phyloP scores from a whole-genome alignment of 2,888 invertebrate genomes.

The Glyphotaelius pellucidus region DNA sequence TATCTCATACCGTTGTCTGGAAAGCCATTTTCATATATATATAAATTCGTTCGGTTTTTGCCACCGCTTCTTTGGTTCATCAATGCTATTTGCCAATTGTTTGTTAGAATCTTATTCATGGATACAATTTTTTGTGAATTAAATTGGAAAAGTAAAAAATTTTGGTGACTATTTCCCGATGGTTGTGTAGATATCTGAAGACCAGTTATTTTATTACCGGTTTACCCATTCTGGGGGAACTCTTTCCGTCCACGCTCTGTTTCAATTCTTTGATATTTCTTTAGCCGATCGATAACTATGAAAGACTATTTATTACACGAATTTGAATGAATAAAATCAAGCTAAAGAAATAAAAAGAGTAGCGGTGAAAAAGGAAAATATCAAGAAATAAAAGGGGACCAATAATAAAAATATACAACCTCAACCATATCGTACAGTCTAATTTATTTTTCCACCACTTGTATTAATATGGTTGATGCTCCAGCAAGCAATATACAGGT shows the following conservation, averaged over 20 bases:
- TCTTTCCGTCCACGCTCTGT: not conserved
- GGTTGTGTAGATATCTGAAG: not conserved
- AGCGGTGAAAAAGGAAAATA: constrained; percentile 27
- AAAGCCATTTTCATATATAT: constrained; percentile 55
- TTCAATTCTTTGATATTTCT: constrained; percentile 21
- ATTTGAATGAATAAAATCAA: constrained; percentile 11
- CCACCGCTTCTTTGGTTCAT: not conserved
- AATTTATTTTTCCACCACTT: not conserved
- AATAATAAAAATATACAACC: not conserved
- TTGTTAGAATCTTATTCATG: constrained; percentile 23
- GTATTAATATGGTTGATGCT: not conserved
- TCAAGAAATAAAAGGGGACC: not conserved
- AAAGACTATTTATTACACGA: constrained; percentile 28
- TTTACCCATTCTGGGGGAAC: constrained; percentile 13
- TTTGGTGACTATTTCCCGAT: not conserved
- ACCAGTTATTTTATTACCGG: not conserved
- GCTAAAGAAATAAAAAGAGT: constrained; percentile 28
- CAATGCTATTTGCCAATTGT: constrained; percentile 35
- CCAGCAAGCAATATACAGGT: not conserved
- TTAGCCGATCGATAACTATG: constrained; percentile 44
- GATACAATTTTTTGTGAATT: not conserved
- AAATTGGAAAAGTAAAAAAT: not conserved
- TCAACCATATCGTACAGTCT: not conserved
- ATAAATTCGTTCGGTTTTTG: constrained; percentile 34
- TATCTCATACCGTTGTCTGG: constrained; percentile 64